Percentiles rank a stretch among this genome's conserved stretches.
Conservation (phyloP, 2,888 invertebrate genomes). For the Odontocolon sp. region DNA sequence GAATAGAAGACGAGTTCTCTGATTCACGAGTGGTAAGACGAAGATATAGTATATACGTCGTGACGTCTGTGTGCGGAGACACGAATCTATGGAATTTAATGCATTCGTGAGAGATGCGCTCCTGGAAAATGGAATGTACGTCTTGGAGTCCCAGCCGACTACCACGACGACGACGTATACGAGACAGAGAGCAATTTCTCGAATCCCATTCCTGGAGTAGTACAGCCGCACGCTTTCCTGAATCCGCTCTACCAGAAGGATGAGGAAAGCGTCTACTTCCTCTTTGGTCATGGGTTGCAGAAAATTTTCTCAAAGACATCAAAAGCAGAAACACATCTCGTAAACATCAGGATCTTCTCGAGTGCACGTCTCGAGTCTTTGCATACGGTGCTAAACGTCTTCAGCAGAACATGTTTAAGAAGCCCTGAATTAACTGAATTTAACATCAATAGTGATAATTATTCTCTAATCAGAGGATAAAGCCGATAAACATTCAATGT, state of each 20-base stretch:
- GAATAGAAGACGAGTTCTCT: too few species aligned
- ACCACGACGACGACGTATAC: constrained; percentile 3
- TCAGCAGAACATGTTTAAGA: background rate
- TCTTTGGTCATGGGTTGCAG: background rate
- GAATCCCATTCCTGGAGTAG: constrained; percentile 19
- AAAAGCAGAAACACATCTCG: constrained; percentile 36
- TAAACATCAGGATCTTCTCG: constrained; percentile 20
- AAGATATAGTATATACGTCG: background rate
- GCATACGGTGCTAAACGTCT: background rate
- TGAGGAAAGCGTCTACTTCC: constrained; percentile 13
- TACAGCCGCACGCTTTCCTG: constrained; percentile 21
- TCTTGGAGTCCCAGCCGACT: constrained; percentile 18
- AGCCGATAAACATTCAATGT: too few species aligned
- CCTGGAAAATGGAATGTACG: constrained; percentile 55
- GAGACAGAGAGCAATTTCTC: constrained; percentile 53
- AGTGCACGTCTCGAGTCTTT: constrained; percentile 8
- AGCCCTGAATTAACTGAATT: background rate
- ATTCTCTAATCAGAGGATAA: too few species aligned
- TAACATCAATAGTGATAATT: background rate
- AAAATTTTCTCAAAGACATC: constrained; percentile 52
- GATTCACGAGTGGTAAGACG: too few species aligned
- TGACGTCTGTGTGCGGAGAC: constrained; percentile 52
- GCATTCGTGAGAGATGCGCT: constrained; percentile 64
- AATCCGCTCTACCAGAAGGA: constrained; percentile 2
- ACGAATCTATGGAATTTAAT: constrained; percentile 68